Percentiles rank a stretch among this genome's conserved stretches.
These are phyloP conservation scores for Carduelis carduelis DNA, from an alignment of 2,797 vertebrate genomes.

Conservation along the genomic window DNA sequence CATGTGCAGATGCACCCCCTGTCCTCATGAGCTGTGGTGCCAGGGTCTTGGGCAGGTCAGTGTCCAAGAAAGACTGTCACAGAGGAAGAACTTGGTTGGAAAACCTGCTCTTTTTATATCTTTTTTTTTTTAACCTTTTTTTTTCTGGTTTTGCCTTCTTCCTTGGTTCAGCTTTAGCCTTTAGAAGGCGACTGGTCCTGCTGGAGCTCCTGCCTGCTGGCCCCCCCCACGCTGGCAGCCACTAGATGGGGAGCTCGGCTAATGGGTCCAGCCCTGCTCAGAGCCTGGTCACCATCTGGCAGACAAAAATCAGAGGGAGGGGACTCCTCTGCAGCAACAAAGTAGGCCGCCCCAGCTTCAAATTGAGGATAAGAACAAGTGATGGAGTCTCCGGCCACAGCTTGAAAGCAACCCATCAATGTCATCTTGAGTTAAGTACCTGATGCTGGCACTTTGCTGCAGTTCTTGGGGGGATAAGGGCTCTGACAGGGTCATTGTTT, in stretches of 20 bases:
- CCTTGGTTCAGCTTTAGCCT: neutral
- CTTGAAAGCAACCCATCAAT: conserved; percentile 62
- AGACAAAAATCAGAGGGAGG: conserved; percentile 20
- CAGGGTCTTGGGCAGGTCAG: neutral
- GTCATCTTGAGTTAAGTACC: conserved; percentile 67
- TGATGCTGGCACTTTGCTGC: conserved; percentile 53
- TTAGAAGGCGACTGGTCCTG: neutral
- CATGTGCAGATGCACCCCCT: neutral
- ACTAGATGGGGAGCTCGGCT: conserved; percentile 41
- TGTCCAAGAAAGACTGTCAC: accelerated
- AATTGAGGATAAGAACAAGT: conserved; percentile 60
- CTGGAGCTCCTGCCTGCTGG: neutral
- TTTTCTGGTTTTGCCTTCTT: neutral
- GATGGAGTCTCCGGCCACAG: conserved; percentile 53
- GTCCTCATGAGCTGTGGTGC: neutral
- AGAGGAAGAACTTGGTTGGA: neutral
- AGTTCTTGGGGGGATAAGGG: conserved; percentile 63
- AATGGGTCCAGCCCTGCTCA: neutral
- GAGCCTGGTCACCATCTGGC: conserved; percentile 30
- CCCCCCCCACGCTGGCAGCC: neutral
- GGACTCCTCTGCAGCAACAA: neutral
- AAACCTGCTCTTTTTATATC: neutral
- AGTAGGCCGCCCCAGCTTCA: conserved; percentile 24
- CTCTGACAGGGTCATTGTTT: conserved; percentile 60
- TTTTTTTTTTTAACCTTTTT: too few species aligned